These are phyloP conservation scores for Agonopterix arenella DNA, from an alignment of 2,888 invertebrate species.

Conservation along the genomic window DNA sequence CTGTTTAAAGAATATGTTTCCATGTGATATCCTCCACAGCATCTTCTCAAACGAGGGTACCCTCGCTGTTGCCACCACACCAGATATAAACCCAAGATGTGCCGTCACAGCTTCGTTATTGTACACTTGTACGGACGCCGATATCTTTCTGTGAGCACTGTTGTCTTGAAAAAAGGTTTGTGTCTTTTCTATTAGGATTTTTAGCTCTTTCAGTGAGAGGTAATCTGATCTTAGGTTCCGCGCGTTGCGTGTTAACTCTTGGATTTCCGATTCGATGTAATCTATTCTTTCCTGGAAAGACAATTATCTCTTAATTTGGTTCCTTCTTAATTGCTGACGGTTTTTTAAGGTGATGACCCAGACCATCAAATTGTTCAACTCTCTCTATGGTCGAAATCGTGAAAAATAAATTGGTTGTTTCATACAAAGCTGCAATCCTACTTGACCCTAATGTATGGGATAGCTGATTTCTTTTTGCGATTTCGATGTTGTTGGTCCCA, in stretches of 20 bases:
- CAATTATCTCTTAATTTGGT: neutral
- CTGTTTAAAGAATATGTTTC: constrained; percentile 69
- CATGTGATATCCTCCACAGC: constrained; percentile 71
- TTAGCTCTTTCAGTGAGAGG: constrained; percentile 57
- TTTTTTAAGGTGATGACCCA: no score
- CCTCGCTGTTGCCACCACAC: constrained; percentile 59
- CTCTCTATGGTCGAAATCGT: no score
- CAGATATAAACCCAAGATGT: constrained; percentile 66
- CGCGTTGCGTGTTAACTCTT: constrained; percentile 67
- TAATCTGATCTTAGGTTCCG: constrained; percentile 63
- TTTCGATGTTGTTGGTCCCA: no score
- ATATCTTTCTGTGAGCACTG: constrained; percentile 75
- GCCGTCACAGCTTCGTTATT: constrained; percentile 62
- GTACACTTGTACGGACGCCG: constrained; percentile 59
- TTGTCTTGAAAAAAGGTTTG: constrained; percentile 76
- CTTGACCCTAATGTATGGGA: no score
- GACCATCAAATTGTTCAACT: no score
- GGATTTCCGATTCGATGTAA: constrained; percentile 71
- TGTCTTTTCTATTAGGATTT: constrained; percentile 61
- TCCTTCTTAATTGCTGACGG: no score
- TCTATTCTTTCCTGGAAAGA: constrained; percentile 66
- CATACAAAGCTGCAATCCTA: no score
- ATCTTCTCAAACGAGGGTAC: constrained; percentile 64
- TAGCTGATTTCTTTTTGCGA: neutral
- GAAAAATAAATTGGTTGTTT: no score